These are phyloP conservation scores for Ramphastos sulfuratus DNA, from an alignment of 2,113 vertebrate genomes.

Conservation along the genomic window DNA sequence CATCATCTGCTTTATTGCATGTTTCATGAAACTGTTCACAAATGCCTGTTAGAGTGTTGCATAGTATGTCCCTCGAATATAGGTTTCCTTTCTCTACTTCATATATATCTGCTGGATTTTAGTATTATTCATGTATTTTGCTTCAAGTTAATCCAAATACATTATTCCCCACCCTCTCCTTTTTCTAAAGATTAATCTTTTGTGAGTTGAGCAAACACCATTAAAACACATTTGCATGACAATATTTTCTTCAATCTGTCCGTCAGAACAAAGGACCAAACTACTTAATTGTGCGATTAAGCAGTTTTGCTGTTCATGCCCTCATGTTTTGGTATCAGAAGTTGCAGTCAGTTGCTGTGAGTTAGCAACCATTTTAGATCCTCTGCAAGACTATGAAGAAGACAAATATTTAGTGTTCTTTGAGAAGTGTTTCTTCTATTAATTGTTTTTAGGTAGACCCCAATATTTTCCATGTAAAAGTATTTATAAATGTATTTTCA, in stretches of 20 bases:
- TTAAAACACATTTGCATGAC: conserved; percentile 69
- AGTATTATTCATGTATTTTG: conserved; percentile 96
- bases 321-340: not conserved
- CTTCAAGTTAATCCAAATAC: conserved; percentile 92
- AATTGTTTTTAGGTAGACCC: not conserved
- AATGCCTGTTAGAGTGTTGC: conserved; percentile 99
- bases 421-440: not conserved
- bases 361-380: not conserved
- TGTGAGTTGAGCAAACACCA: conserved; percentile 94
- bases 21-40: conserved; percentile 99
- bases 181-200: conserved; percentile 88
- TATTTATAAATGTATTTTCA: not conserved
- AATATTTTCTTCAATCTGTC: not conserved
- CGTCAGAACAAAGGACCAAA: not conserved
- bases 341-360: not conserved
- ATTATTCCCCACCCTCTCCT: conserved; percentile 77
- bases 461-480: not conserved
- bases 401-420: not conserved
- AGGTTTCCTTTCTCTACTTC: conserved; percentile 96
- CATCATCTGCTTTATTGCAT: conserved; percentile 99
- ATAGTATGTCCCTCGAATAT: conserved; percentile 97
- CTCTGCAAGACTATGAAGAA: not conserved
- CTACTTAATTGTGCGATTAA: not conserved
- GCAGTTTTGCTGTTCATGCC: not conserved
- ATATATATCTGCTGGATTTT: conserved; percentile 95